Evolutionary conservation across 2,113 vertebrate genomes (phyloP).

Genomic region (Chloroceryle aenea): DNA sequence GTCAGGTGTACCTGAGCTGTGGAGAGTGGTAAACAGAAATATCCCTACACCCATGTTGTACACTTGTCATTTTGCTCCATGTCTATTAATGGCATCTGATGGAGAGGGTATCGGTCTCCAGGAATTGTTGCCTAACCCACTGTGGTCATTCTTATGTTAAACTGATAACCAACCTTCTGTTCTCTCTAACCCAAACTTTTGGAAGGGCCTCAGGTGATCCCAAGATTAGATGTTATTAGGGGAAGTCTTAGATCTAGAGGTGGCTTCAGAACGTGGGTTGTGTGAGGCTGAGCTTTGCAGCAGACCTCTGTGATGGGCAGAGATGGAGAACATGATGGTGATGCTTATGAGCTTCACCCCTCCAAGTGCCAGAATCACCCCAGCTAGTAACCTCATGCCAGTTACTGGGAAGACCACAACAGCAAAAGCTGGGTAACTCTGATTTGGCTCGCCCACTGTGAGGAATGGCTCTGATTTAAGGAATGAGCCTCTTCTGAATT

Average conservation of each 20-base stretch:
- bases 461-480: not conserved
- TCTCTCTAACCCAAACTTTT: not conserved
- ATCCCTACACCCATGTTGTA: rapidly evolving
- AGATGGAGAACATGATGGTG: not conserved
- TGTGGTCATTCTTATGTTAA: not conserved
- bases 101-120: not conserved
- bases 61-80: rapidly evolving
- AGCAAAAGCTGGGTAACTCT: not conserved
- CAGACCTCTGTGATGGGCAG: not conserved
- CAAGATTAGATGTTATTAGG: not conserved
- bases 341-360: not conserved
- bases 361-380: not conserved
- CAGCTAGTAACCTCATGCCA: not conserved
- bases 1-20: not conserved
- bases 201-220: not conserved
- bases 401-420: not conserved
- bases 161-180: too few relatives aligned
- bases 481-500: not conserved
- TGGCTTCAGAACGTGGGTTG: not conserved
- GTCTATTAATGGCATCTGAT: not conserved
- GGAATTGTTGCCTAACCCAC: not conserved
- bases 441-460: not conserved
- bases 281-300: not conserved
- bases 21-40: not conserved
- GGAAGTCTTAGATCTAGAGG: not conserved